Evolutionary conservation across 35 echinoderm and acorn worm species (phyloP).

Genomic region (Apostichopus parvimensis): DNA sequence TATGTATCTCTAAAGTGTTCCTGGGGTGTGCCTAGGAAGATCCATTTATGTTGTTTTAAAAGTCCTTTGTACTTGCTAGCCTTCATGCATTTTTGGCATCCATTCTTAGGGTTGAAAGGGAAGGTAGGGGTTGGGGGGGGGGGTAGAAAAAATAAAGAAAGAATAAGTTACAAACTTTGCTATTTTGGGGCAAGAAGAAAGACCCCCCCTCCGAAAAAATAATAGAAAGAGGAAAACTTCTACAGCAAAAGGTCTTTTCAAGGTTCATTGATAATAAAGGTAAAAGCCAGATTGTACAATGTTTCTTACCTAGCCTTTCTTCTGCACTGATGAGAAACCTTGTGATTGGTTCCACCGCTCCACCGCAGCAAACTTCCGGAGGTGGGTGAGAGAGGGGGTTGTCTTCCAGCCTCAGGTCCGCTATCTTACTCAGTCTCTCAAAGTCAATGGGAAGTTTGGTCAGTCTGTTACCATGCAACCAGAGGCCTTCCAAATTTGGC

Average conservation of each 20-base stretch:
- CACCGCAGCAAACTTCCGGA: constrained; percentile 87
- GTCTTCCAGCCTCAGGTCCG: constrained; percentile 64
- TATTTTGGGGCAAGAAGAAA: no score
- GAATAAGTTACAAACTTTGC: neutral
- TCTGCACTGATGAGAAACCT: constrained; percentile 79
- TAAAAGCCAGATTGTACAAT: no score
- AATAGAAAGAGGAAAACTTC: no score
- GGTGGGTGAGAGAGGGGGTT: constrained; percentile 85
- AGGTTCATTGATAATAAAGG: no score
- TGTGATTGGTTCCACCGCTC: constrained; percentile 87
- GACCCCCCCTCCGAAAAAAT: no score
- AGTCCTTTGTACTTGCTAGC: no score
- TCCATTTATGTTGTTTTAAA: no score
- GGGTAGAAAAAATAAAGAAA: neutral
- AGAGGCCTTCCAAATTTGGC: constrained; percentile 58
- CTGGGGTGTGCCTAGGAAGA: no score
- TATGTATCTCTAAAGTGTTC: no score
- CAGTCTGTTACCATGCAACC: constrained; percentile 71
- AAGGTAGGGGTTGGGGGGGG: neutral
- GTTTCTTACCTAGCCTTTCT: constrained; percentile 72
- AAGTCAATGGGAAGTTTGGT: constrained; percentile 67
- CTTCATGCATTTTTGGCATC: no score
- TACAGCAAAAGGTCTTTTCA: no score
- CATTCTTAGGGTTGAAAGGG: no score
- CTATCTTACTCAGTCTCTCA: constrained; percentile 65